Conservation (phyloP, 2,113 vertebrate genomes). For the Plotosus lineatus region DNA sequence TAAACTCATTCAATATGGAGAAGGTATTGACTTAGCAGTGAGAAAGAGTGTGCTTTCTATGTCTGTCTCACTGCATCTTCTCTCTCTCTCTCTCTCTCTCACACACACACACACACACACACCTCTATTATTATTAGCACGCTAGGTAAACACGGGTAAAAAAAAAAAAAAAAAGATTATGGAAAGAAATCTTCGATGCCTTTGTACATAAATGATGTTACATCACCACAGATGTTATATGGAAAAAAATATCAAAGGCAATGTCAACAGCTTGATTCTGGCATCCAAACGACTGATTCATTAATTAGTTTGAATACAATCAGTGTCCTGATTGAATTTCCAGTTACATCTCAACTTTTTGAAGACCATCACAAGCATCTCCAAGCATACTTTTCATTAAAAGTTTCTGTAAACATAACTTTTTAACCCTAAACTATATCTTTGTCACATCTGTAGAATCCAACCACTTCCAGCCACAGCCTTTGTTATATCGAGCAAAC, state of each 20-base stretch:
- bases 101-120: constrained; percentile 25
- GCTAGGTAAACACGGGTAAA: background rate
- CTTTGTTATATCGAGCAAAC: background rate
- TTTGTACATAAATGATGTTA: too few species aligned
- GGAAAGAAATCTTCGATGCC: background rate
- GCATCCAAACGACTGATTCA: too few species aligned
- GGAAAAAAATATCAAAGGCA: too few species aligned
- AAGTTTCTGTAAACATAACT: background rate
- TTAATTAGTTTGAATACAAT: background rate
- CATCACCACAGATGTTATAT: too few species aligned
- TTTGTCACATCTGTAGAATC: background rate
- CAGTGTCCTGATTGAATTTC: background rate
- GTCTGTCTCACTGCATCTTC: background rate
- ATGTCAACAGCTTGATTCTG: background rate
- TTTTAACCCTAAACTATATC: background rate
- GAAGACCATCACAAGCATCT: too few species aligned
- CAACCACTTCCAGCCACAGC: background rate
- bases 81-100: background rate
- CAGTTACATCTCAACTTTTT: background rate
- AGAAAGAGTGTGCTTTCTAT: constrained; percentile 33
- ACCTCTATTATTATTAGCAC: background rate
- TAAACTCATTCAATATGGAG: constrained; percentile 38
- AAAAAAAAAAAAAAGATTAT: too few species aligned
- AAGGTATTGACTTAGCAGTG: constrained; percentile 22
- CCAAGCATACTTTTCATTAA: background rate